Percentiles rank a stretch among this genome's conserved stretches.
These are phyloP conservation scores for Fistularia commersonii DNA, from an alignment of 2,797 vertebrate species.

Conservation along the genomic window DNA sequence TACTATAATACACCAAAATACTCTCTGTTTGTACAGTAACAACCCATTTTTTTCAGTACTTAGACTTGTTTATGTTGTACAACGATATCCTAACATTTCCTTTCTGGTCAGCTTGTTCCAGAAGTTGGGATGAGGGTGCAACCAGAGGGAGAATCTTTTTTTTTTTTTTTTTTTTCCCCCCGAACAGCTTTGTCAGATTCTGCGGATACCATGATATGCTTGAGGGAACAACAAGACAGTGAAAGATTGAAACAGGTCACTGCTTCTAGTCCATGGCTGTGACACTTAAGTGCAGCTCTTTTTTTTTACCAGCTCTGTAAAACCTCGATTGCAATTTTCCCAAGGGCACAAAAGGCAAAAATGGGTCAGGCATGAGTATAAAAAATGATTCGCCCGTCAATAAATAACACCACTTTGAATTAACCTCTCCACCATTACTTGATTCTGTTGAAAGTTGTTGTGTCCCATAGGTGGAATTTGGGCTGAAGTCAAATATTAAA, in stretches of 20 bases:
- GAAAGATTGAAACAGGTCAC: slow-evolving; percentile 28
- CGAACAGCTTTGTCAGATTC: slow-evolving; percentile 27
- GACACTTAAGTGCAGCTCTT: slow-evolving; percentile 5
- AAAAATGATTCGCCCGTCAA: slow-evolving; percentile 12
- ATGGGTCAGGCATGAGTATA: slow-evolving; percentile 16
- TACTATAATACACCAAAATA: too few species aligned
- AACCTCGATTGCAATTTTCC: slow-evolving; percentile 1
- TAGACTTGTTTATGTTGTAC: too few species aligned
- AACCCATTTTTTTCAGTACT: not conserved
- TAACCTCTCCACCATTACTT: slow-evolving; percentile 15
- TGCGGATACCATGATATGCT: slow-evolving; percentile 10
- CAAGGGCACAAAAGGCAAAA: slow-evolving; percentile 8
- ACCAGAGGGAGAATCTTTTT: slow-evolving; percentile 2
- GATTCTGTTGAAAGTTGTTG: slow-evolving; percentile 11
- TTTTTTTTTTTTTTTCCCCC: not conserved
- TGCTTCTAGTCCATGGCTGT: slow-evolving; percentile 11
- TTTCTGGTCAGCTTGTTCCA: not conserved
- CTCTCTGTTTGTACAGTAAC: not conserved
- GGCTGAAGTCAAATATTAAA: too few species aligned
- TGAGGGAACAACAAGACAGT: slow-evolving; percentile 11
- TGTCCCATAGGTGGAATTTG: not conserved
- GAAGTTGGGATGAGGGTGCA: not conserved
- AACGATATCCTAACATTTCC: too few species aligned
- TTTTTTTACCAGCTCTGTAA: slow-evolving; percentile 2
- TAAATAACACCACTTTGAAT: slow-evolving; percentile 25